These are phyloP conservation scores for Drosophila lacteicornis DNA, from an alignment of 1,140 invertebrate genomes.

Conservation along the genomic window DNA sequence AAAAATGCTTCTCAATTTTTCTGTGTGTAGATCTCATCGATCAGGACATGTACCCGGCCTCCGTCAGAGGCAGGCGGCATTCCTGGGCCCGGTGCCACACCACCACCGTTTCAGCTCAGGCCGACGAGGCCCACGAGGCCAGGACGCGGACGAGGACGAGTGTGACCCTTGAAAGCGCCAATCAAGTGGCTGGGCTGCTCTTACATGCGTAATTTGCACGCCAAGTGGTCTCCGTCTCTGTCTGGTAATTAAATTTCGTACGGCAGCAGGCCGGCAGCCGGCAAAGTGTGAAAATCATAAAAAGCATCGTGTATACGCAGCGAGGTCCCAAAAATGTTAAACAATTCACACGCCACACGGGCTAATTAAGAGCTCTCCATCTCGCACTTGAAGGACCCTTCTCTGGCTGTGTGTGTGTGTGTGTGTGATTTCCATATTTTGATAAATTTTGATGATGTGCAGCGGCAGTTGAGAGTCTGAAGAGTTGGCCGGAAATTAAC, in stretches of 20 bases:
- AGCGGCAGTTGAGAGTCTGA: constrained; percentile 18
- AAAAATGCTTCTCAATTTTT: too few relatives aligned
- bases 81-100: constrained; percentile 13
- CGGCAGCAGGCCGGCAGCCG: constrained; percentile 39
- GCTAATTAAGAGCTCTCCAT: constrained; percentile 75
- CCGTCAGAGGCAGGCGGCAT: background rate
- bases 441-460: constrained; percentile 76
- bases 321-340: constrained; percentile 74
- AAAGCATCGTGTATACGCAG: constrained; percentile 73
- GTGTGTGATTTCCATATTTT: constrained; percentile 76
- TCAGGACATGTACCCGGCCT: background rate
- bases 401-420: background rate
- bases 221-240: constrained; percentile 51
- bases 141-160: constrained; percentile 34
- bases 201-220: constrained; percentile 79
- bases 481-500: constrained; percentile 68
- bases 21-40: background rate
- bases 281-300: constrained; percentile 79
- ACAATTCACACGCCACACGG: constrained; percentile 67
- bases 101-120: background rate
- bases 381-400: constrained; percentile 12
- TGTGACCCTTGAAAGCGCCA: constrained; percentile 77
- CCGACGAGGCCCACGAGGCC: background rate
- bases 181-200: constrained; percentile 71
- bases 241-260: constrained; percentile 77